Base-by-base conservation (phyloP, 2,113 vertebrate genomes). In the Colossoma macropomum region DNA sequence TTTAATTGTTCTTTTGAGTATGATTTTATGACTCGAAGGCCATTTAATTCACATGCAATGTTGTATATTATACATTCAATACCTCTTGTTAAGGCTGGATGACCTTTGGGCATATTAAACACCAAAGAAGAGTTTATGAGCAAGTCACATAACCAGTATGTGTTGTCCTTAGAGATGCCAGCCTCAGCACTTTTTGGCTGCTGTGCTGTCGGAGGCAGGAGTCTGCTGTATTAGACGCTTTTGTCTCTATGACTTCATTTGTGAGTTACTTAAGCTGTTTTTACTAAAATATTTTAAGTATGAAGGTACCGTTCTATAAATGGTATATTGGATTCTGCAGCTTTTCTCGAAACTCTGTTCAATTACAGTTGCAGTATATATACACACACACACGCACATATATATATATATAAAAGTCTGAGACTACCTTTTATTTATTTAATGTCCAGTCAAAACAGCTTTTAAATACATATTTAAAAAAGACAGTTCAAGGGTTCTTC, bases 21-120 rank as follows among this genome's bases (percentile, higher is more conserved):
- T 41, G 32, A 13, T 23, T 41, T 69, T 69, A 69, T 23, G 11
- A 23, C 11, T 19, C n/a, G n/a, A 38, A 23, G 21, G 32, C 66
- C 8, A 19, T 41, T 5, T 2, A 10, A 23, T 69, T 69, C 32
- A 10, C 17, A 23, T 0, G 1, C 50, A 52, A 3, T 7, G 19
- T 21, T 28, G 19, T n/a, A 2, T 23, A 23, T 41, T 54, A 32
- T n/a, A 52, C 1, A 27, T 52, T 52, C 52, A 66, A 79, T 25
- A 12, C 38, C 3, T 0, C 48, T 68, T 56, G n/a, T 9, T 54
- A 65, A 4, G 59, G 4, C 65, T 9, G 74, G 66, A 60, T 77
- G 79, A 65, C 34, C 83, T 80, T 85, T 71, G 54, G 12, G 16
- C 83, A 76, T 15, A 52, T 63, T 81, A 52, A 85, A 72, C 17